Percentiles rank a stretch among this genome's conserved stretches.
Evolutionary conservation across 2,888 invertebrate species (phyloP).

Genomic region (Eretmocerus hayati): DNA sequence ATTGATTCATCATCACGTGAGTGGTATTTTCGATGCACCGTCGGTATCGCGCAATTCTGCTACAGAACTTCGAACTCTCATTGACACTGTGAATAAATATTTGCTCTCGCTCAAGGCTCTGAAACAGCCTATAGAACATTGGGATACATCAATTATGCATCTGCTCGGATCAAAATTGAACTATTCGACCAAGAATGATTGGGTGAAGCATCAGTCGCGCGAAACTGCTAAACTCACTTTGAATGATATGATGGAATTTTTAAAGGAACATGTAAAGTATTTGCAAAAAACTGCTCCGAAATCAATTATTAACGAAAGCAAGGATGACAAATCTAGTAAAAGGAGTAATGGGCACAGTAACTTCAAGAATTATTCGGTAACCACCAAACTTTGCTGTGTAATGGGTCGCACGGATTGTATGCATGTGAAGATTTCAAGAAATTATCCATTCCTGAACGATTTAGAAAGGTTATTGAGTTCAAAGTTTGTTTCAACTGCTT

Average conservation of each 20-base stretch:
- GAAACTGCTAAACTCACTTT: background rate
- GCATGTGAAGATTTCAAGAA: background rate
- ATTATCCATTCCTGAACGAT: background rate
- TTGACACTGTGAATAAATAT: conserved; percentile 3
- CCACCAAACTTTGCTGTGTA: background rate
- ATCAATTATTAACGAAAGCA: background rate
- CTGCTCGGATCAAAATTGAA: background rate
- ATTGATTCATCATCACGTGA: background rate
- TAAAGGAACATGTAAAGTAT: background rate
- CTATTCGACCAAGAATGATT: background rate
- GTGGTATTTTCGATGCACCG: background rate
- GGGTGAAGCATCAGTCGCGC: conserved; percentile 1
- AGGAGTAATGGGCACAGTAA: background rate
- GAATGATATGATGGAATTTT: background rate
- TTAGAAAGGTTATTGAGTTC: background rate
- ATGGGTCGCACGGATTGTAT: background rate
- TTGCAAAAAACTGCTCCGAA: background rate
- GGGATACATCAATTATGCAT: conserved; percentile 5
- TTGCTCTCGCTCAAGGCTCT: conserved; percentile 1
- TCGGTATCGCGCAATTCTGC: background rate
- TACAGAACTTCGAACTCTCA: background rate
- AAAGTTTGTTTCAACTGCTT: conserved; percentile 15
- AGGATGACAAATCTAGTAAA: background rate
- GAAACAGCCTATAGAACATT: background rate
- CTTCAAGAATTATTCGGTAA: background rate